These are phyloP conservation scores for Arothron firmamentum DNA, from an alignment of 2,113 vertebrate genomes.

Conservation along the genomic window DNA sequence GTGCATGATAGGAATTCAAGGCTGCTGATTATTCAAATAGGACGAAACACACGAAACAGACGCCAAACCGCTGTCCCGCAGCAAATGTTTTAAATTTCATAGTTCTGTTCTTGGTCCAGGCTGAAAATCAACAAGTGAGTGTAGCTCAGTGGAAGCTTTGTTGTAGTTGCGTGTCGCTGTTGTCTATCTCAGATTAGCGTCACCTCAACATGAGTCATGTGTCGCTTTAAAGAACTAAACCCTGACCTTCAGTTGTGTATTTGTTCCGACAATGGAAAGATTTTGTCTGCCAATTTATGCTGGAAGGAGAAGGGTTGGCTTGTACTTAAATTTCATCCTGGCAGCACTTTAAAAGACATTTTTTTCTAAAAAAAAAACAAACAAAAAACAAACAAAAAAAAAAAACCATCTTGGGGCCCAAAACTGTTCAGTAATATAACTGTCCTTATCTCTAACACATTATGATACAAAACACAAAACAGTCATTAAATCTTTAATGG, in stretches of 20 bases:
- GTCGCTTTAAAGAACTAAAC: conserved; percentile 5
- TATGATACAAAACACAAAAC: too few relatives aligned
- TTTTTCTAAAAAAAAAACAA: conserved; percentile 15
- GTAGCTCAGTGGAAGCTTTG: conserved; percentile 17
- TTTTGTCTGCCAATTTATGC: conserved; percentile 14
- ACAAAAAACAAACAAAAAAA: too few relatives aligned
- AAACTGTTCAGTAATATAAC: too few relatives aligned
- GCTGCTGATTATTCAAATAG: conserved; percentile 11
- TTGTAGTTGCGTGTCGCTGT: background rate
- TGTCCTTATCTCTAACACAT: too few relatives aligned
- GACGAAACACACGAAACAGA: conserved; percentile 2
- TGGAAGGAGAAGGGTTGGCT: background rate
- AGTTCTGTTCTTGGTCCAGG: conserved; percentile 40
- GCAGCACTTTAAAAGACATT: background rate
- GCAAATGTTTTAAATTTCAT: conserved; percentile 9
- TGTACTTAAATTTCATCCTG: conserved; percentile 14
- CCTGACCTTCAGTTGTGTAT: conserved; percentile 10
- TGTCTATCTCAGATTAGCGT: background rate
- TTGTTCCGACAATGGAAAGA: conserved; percentile 13
- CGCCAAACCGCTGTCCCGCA: background rate
- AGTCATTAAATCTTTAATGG: too few relatives aligned
- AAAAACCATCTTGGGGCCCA: background rate
- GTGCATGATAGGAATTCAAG: conserved; percentile 19
- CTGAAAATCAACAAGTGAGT: conserved; percentile 15
- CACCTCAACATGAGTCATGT: conserved; percentile 15